Percentiles rank a stretch among this genome's conserved stretches.
These are phyloP conservation scores for Oceanodroma leucorhoa DNA, from an alignment of 2,797 vertebrate genomes.

Conservation along the genomic window DNA sequence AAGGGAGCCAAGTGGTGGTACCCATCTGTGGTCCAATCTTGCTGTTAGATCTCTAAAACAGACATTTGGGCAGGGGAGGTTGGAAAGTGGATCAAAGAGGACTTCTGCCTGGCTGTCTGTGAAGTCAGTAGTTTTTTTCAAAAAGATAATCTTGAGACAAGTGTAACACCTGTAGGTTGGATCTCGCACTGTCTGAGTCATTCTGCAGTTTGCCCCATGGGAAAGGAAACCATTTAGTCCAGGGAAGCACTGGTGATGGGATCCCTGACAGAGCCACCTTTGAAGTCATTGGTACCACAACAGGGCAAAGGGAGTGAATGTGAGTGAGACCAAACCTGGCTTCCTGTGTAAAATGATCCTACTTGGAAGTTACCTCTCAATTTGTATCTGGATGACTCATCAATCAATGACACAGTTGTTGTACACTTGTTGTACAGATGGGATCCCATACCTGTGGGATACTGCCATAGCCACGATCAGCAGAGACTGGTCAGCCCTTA, in stretches of 20 bases:
- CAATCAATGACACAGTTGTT: background rate
- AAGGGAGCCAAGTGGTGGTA: background rate
- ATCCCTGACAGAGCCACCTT: background rate
- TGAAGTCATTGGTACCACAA: background rate
- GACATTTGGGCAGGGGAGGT: background rate
- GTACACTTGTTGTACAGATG: fast-evolving
- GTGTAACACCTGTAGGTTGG: background rate
- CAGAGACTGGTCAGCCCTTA: background rate
- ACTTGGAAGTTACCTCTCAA: background rate
- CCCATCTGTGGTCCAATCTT: background rate
- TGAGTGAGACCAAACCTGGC: background rate
- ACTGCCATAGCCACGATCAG: fast-evolving
- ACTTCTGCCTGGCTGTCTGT: background rate
- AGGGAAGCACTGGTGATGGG: background rate
- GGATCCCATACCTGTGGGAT: background rate
- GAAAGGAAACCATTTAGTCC: background rate
- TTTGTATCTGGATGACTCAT: background rate
- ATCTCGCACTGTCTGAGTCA: background rate
- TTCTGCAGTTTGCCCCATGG: background rate
- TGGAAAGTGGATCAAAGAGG: background rate
- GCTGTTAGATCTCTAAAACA: background rate
- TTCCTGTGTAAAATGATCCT: background rate
- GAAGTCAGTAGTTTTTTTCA: background rate
- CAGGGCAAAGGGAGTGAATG: background rate
- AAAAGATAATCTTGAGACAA: background rate